Percentiles rank a stretch among this genome's conserved stretches.
phyloP scores from a whole-genome alignment of 2,797 vertebrate species.

The Gallinago stenura region DNA sequence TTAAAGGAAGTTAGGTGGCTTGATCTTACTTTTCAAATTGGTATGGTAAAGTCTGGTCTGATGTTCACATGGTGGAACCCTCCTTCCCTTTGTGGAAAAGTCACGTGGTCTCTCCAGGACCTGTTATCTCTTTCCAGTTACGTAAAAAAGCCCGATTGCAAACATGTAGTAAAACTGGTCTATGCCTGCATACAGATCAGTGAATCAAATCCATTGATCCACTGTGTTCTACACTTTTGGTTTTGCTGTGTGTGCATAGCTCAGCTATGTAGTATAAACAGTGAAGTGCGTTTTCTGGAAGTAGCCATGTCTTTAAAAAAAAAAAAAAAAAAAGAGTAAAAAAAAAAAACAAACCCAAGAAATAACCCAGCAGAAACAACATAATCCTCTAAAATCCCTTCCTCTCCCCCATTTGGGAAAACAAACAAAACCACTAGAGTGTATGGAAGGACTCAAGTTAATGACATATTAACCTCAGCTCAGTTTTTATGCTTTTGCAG shows the following conservation, averaged over 20 bases:
- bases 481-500: neutral
- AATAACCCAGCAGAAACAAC: neutral
- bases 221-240: accelerated
- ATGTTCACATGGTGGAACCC: accelerated
- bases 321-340: neutral
- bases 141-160: neutral
- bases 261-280: neutral
- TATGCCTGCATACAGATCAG: accelerated
- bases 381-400: neutral
- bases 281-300: neutral
- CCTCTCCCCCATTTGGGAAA: neutral
- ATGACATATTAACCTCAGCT: neutral
- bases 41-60: neutral
- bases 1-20: neutral
- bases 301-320: accelerated
- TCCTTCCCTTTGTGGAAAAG: neutral
- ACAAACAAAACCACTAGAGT: neutral
- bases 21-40: neutral
- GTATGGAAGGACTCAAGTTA: neutral
- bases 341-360: neutral
- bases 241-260: neutral
- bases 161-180: neutral
- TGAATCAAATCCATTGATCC: neutral
- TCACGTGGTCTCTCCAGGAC: accelerated
- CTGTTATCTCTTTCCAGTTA: neutral